These are phyloP conservation scores for Stictocephala bisonia DNA, from an alignment of 2,888 invertebrate genomes.

Conservation along the genomic window DNA sequence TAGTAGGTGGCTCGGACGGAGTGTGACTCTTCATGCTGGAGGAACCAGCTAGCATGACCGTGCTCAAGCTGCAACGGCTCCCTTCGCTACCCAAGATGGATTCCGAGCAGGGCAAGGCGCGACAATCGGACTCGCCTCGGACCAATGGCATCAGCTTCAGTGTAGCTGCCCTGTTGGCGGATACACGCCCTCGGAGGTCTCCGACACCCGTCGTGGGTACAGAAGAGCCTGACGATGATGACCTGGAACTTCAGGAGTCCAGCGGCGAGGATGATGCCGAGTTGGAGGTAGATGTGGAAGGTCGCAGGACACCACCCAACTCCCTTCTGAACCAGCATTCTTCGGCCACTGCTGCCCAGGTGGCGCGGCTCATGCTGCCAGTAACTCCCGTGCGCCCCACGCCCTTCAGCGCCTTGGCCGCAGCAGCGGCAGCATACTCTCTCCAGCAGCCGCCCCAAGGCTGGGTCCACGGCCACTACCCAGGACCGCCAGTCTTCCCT, in stretches of 20 bases:
- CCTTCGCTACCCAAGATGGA: slow-evolving; percentile 48
- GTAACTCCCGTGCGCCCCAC: slow-evolving; percentile 77
- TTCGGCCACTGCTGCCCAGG: slow-evolving; percentile 66
- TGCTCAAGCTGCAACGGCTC: slow-evolving; percentile 54
- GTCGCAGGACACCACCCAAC: slow-evolving; percentile 54
- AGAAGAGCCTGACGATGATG: slow-evolving; percentile 70
- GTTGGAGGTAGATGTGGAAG: slow-evolving; percentile 77
- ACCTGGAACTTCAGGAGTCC: slow-evolving; percentile 67
- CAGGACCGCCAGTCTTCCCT: slow-evolving; percentile 62
- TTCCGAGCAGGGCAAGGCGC: slow-evolving; percentile 46
- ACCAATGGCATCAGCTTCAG: slow-evolving; percentile 74
- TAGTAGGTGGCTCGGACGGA: not conserved
- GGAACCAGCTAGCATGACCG: slow-evolving; percentile 57
- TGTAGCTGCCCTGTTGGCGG: slow-evolving; percentile 87
- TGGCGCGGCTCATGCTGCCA: slow-evolving; percentile 67
- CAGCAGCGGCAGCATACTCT: slow-evolving; percentile 73
- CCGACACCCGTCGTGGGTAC: slow-evolving; percentile 50
- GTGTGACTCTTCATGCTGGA: slow-evolving; percentile 54
- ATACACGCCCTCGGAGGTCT: slow-evolving; percentile 73
- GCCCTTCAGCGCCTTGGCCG: slow-evolving; percentile 79
- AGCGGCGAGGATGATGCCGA: slow-evolving; percentile 66
- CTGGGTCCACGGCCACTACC: slow-evolving; percentile 58
- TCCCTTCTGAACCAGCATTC: slow-evolving; percentile 61
- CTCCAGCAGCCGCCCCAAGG: slow-evolving; percentile 63
- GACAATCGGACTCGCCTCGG: slow-evolving; percentile 49